Percentiles rank a stretch among this genome's conserved stretches.
Conservation (phyloP, 2,797 vertebrate species). For the Scolopax rusticola region DNA sequence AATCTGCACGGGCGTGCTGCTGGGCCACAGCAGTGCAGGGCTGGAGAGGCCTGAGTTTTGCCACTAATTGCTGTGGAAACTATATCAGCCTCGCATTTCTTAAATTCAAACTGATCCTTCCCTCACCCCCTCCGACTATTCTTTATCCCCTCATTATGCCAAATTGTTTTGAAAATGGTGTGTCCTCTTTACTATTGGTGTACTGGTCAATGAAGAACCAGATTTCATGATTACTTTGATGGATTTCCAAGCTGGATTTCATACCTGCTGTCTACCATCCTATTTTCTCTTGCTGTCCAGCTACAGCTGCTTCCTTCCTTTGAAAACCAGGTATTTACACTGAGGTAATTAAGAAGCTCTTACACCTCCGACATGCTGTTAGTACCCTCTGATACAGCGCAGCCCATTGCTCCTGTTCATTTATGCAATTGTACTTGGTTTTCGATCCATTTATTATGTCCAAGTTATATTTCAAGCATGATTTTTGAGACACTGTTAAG, state of each 20-base stretch:
- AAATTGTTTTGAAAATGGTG: background rate
- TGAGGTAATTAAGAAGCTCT: background rate
- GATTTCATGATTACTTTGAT: background rate
- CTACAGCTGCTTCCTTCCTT: background rate
- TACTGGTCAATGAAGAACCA: background rate
- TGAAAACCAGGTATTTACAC: background rate
- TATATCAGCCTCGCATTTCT: background rate
- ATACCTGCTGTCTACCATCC: background rate
- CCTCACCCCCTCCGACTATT: background rate
- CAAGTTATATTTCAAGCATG: background rate
- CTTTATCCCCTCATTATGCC: background rate
- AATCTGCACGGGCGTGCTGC: background rate
- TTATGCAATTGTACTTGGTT: conserved; percentile 38
- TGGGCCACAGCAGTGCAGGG: background rate
- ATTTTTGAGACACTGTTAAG: background rate
- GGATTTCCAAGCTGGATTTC: background rate
- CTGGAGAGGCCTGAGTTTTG: background rate
- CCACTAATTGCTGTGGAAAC: background rate
- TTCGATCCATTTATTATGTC: background rate
- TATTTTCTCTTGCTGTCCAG: conserved; percentile 1
- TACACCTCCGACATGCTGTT: conserved; percentile 10
- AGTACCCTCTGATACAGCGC: conserved; percentile 1
- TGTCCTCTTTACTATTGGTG: background rate
- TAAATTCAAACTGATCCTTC: background rate
- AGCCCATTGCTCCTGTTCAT: conserved; percentile 30